Base-by-base conservation (phyloP, 1,140 invertebrate species). In the Mizuhopecten yessoensis region DNA sequence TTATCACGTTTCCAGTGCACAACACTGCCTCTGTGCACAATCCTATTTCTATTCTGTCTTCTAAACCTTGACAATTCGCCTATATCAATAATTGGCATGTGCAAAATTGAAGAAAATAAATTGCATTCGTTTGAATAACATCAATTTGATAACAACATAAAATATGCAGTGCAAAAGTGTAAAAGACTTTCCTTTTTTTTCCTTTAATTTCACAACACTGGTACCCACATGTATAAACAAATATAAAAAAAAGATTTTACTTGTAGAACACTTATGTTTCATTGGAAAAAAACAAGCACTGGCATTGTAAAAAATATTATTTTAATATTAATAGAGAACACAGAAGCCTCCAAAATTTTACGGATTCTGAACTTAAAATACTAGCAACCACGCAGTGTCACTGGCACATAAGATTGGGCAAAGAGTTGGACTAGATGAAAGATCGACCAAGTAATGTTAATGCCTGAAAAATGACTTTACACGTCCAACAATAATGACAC, bases 161-260 rank as follows among this genome's bases (percentile, higher is more conserved):
- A 75, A 75, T 75, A n/a, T 75, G 57, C 57, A 75, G 57, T 75
- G 57, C n/a, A 75, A 75, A 75, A 75, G 57, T n/a, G 57, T 75
- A 45, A 45, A 45, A 45, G 9, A 45, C 9, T 5, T n/a, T 29
- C 57, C 11, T 75, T n/a, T n/a, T 29, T 75, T 29, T 75, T 29
- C 57, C 57, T 75, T 23, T 75, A 9, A 75, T 7, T n/a, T 75
- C 57, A 75, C 57, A 75, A 75, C 57, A 75, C 57, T 29, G 23
- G 57, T 75, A 5, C n/a, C 57, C 57, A 75, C 57, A 29, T 2
- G 17, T 75, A 17, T 75, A 17, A 75, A 75, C 57, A 75, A 75
- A 75, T 75, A 11, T 45, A 75, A 75, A 75, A 29, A 75, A 75
- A 7, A 29, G 3, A 75, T 29, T 29, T 5, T 29, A 9, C 0